phyloP scores from a whole-genome alignment of 2,888 invertebrate species.

The Arge pagana region DNA sequence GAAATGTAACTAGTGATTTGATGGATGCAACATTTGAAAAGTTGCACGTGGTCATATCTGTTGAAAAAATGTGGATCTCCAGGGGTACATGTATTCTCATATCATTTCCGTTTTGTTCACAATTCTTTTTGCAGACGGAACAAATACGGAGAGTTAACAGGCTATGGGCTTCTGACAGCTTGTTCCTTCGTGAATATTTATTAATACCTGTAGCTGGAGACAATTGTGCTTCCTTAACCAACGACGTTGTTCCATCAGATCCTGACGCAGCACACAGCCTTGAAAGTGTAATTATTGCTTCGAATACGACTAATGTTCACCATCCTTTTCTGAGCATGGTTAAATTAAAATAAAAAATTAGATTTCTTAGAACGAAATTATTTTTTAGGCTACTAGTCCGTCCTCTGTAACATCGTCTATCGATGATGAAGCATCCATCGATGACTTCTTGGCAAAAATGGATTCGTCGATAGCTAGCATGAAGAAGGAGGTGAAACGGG shows the following conservation, averaged over 20 bases:
- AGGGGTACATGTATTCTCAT: too few relatives aligned
- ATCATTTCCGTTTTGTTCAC: too few relatives aligned
- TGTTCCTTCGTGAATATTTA: constrained; percentile 86
- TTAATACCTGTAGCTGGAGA: constrained; percentile 80
- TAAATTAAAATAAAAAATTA: constrained; percentile 9
- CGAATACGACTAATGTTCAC: neutral
- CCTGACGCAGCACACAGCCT: constrained; percentile 30
- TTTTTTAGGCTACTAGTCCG: constrained; percentile 43
- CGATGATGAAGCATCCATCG: constrained; percentile 75
- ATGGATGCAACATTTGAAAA: too few relatives aligned
- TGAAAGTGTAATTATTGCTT: constrained; percentile 26
- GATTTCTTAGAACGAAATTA: too few relatives aligned
- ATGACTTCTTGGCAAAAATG: constrained; percentile 81
- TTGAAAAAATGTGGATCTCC: too few relatives aligned
- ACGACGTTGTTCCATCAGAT: constrained; percentile 33
- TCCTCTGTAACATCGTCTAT: constrained; percentile 47
- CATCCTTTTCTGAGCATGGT: neutral
- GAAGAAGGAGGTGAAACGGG: constrained; percentile 80
- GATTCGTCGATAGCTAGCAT: constrained; percentile 84
- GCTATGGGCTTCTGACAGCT: constrained; percentile 90
- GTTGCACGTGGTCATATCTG: too few relatives aligned
- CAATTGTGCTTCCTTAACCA: constrained; percentile 59
- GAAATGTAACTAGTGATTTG: too few relatives aligned
- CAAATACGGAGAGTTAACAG: constrained; percentile 90
- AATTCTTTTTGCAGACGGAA: constrained; percentile 76